Evolutionary conservation across 2,888 invertebrate species (phyloP), one percentile per base, ranked within the genome.

Genomic region (Nomada lathburiana): DNA sequence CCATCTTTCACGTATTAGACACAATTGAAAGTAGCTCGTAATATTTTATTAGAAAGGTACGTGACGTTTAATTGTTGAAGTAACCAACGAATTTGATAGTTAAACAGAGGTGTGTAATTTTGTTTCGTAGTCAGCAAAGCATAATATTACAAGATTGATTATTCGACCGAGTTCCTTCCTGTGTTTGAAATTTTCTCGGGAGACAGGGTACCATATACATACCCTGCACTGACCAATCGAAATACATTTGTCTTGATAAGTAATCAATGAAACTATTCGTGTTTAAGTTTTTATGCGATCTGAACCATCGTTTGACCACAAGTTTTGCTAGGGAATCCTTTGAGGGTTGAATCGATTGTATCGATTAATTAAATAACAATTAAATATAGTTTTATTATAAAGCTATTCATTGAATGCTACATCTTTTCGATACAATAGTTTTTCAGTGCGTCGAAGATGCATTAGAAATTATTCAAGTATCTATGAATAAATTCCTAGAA

Each of bases 181-280:
- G 59, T 23, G 13, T 63, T 60, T 64, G 23, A 67, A 59, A 79
- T 59, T 57, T 64, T 71, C 29, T 71, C 26, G 55, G 47, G 55
- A 20, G 20, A 52, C 63, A 59, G 81, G 79, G 74, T 85, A 85
- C 85, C 85, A 82, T 85, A 85, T 85, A 85, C 85, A 85, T 85
- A 85, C 71, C 69, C 76, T 72, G 76, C 50, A 55, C 53, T 64
- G 44, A 83, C 50, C 67, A 85, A 64, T 64, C 42, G 50, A 71
- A 78, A 44, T 71, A 77, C n/a, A 65, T 36, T 50, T 73, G 29
- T 59, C 29, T 77, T 69, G n/a, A 50, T 47, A 52, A 47, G 26
- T 59, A 16, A 69, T 70, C 7, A 10, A 44, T n/a, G 26, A 63
- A 79, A 52, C 13, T 44, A 23, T 44, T 47, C 23, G 62, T 18